These are phyloP conservation scores for Leistus spinibarbis DNA, from an alignment of 2,888 invertebrate genomes.

Conservation along the genomic window DNA sequence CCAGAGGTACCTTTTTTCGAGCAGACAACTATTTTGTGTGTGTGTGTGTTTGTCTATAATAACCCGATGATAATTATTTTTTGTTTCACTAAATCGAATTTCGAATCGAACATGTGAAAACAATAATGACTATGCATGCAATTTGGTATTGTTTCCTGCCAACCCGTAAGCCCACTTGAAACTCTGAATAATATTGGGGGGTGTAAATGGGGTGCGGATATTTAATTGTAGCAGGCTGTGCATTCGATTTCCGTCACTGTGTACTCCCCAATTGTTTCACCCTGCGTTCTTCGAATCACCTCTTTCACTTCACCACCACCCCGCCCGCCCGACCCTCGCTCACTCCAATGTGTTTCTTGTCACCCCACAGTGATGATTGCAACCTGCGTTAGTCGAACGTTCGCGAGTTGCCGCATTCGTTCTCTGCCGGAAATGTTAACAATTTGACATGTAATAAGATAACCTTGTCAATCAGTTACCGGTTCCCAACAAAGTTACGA, in stretches of 20 bases:
- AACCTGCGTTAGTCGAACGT: background rate
- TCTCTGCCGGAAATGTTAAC: slow-evolving; percentile 31
- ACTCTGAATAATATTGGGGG: slow-evolving; percentile 26
- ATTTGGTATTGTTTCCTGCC: slow-evolving; percentile 10
- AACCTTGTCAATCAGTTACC: slow-evolving; percentile 34
- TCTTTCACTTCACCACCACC: no score
- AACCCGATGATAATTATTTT: no score
- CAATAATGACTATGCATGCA: no score
- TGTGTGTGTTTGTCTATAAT: no score
- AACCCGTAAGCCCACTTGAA: slow-evolving; percentile 14
- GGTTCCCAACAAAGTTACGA: slow-evolving; percentile 15
- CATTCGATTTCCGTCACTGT: slow-evolving; percentile 31
- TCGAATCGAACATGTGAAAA: no score
- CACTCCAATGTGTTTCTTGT: background rate
- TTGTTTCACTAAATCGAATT: no score
- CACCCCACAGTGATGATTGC: background rate
- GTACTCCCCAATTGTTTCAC: slow-evolving; percentile 29
- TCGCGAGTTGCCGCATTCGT: background rate
- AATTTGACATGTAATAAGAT: slow-evolving; percentile 39
- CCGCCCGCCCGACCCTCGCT: slow-evolving; percentile 1
- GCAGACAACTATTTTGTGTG: no score
- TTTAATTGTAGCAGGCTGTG: slow-evolving; percentile 33
- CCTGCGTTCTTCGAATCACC: slow-evolving; percentile 1
- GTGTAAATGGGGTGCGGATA: slow-evolving; percentile 21
- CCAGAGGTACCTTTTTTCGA: no score